Evolutionary conservation across 2,888 invertebrate genomes (phyloP).

Genomic region (Microchrysa polita): DNA sequence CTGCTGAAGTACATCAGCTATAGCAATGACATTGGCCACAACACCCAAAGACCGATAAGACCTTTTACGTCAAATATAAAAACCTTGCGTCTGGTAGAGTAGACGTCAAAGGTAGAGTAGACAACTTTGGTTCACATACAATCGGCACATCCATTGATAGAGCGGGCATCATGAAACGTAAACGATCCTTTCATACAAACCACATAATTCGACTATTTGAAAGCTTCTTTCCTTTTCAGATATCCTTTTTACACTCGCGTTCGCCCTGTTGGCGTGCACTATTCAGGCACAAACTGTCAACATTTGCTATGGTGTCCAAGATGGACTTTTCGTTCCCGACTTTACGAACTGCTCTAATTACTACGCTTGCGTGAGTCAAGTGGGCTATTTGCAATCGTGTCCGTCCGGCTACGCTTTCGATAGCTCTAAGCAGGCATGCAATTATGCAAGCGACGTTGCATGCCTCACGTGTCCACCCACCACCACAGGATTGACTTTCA

Average conservation of each 20-base stretch:
- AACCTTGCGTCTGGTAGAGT: constrained; percentile 5
- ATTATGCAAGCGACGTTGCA: neutral
- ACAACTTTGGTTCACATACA: constrained; percentile 13
- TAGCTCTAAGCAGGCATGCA: neutral
- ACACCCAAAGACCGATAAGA: constrained; percentile 5
- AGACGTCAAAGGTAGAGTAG: constrained; percentile 12
- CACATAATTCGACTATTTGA: neutral
- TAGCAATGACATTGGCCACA: no score
- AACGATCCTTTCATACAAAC: neutral
- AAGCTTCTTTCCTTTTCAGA: neutral
- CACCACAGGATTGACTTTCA: neutral
- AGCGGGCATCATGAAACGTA: constrained; percentile 29
- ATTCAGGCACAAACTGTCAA: constrained; percentile 49
- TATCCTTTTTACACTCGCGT: neutral
- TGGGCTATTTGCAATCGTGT: constrained; percentile 4
- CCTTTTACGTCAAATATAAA: constrained; percentile 22
- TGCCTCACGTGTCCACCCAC: neutral
- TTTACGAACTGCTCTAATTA: neutral
- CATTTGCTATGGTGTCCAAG: constrained; percentile 53
- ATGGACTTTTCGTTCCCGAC: constrained; percentile 18
- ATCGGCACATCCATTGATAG: neutral
- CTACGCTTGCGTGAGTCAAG: constrained; percentile 3
- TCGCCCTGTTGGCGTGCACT: neutral
- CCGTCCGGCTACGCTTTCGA: constrained; percentile 1
- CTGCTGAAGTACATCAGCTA: no score